phyloP scores from a whole-genome alignment of 2,113 vertebrate species.

The Rattus rattus region DNA sequence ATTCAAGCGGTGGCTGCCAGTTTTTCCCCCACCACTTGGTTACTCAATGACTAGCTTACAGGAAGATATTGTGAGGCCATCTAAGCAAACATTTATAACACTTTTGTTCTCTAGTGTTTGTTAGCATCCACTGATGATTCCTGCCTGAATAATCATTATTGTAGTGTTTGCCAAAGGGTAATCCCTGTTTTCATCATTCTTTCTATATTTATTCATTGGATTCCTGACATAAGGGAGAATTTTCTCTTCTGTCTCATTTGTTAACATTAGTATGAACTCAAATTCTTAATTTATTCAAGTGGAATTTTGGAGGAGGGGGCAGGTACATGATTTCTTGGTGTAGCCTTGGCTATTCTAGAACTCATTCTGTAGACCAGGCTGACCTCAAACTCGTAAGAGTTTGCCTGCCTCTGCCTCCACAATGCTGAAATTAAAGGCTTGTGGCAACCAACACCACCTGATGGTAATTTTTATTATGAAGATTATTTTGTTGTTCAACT shows the following conservation, averaged over 20 bases:
- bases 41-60: conserved; percentile 2
- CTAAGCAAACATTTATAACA: neutral
- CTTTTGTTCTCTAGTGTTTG: conserved; percentile 38
- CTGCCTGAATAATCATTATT: conserved; percentile 21
- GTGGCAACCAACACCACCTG: neutral
- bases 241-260: neutral
- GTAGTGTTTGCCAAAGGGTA: neutral
- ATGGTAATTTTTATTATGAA: conserved; percentile 18
- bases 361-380: neutral
- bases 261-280: neutral
- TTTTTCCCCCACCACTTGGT: neutral
- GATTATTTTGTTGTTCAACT: conserved; percentile 33
- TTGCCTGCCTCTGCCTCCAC: neutral
- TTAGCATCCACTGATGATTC: conserved; percentile 23
- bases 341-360: neutral
- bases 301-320: neutral
- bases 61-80: conserved; percentile 18
- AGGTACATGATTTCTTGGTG: neutral
- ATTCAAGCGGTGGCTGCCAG: neutral
- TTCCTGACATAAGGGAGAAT: neutral
- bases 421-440: neutral
- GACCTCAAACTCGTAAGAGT: neutral
- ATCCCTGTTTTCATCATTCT: conserved; percentile 33
- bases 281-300: conserved; percentile 35
- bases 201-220: conserved; percentile 5